Evolutionary conservation across 2,797 vertebrate genomes (phyloP).

Genomic region (Phrynocephalus vlangalii): DNA sequence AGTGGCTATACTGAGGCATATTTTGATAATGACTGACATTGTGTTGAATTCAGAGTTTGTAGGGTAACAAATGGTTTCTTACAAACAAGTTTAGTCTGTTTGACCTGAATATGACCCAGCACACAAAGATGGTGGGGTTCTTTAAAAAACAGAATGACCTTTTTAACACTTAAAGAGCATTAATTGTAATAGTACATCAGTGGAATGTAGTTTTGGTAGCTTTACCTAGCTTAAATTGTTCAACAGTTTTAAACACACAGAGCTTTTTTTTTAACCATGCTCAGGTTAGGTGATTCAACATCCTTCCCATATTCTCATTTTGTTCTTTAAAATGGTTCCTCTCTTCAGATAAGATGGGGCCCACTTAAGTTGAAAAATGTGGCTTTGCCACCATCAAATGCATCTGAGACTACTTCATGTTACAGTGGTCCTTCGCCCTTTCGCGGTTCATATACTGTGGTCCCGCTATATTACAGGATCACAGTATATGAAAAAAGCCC

Average conservation of each 20-base stretch:
- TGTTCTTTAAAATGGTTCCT: neutral
- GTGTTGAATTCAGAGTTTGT: slow-evolving; percentile 47
- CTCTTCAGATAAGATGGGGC: neutral
- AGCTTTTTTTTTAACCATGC: neutral
- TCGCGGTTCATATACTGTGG: too few relatives aligned
- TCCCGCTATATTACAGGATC: too few relatives aligned
- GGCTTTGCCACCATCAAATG: neutral
- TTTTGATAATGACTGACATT: slow-evolving; percentile 50
- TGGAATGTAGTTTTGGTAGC: neutral
- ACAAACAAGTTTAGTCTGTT: slow-evolving; percentile 40
- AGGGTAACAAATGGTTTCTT: slow-evolving; percentile 62
- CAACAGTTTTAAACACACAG: neutral
- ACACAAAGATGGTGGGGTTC: slow-evolving; percentile 9
- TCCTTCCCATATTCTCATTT: neutral
- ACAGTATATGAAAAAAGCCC: too few relatives aligned
- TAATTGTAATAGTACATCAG: slow-evolving; percentile 8
- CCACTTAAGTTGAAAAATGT: neutral
- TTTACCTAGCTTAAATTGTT: neutral
- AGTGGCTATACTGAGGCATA: neutral
- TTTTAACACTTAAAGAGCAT: neutral
- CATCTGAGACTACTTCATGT: neutral
- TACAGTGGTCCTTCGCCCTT: too few relatives aligned
- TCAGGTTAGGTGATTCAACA: neutral
- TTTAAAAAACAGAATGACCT: slow-evolving; percentile 23
- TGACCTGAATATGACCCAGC: slow-evolving; percentile 53